phyloP scores from a whole-genome alignment of 2,888 invertebrate species.

The Xestia sexstrigata region DNA sequence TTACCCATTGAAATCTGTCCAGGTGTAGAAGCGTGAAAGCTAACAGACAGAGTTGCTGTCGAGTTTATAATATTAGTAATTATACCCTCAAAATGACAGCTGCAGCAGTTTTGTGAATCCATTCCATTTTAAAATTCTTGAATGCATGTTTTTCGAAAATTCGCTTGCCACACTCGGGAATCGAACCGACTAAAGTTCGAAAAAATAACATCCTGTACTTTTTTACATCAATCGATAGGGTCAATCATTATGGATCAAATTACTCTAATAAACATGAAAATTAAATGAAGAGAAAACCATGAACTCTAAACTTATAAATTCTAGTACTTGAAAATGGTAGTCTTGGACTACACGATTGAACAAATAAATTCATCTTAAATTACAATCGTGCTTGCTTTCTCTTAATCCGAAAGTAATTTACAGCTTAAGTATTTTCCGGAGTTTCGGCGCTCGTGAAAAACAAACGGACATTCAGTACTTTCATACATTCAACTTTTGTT shows the following conservation, averaged over 20 bases:
- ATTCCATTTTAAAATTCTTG: no score
- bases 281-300: no score
- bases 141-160: no score
- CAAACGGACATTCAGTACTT: background rate
- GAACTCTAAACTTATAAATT: no score
- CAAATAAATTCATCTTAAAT: background rate
- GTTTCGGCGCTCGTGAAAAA: constrained; percentile 9
- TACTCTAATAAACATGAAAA: no score
- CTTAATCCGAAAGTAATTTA: constrained; percentile 9
- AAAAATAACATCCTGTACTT: no score
- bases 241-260: no score
- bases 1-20: background rate
- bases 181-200: no score
- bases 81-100: background rate
- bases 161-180: no score
- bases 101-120: background rate
- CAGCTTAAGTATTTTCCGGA: background rate
- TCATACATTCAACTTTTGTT: background rate
- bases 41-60: background rate
- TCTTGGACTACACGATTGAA: no score
- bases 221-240: no score
- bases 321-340: background rate
- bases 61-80: background rate
- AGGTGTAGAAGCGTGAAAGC: background rate
- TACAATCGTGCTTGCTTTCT: background rate